phyloP scores from a whole-genome alignment of 2,888 invertebrate species.

The Netelia inedita region DNA sequence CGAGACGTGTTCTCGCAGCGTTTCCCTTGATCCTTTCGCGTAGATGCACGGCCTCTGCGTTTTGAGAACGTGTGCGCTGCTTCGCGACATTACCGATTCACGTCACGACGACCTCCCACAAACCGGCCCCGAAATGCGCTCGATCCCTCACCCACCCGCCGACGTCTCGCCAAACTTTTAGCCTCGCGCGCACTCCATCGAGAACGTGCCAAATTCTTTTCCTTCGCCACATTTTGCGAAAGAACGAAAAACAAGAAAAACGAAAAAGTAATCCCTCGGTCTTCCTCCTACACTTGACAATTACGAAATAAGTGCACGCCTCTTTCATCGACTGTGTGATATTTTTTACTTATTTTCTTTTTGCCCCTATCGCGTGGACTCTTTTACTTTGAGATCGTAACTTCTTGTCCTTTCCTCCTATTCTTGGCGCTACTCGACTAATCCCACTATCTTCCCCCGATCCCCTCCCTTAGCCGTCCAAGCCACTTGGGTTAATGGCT shows the following conservation, averaged over 20 bases:
- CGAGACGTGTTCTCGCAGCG: constrained; percentile 44
- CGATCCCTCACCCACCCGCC: background rate
- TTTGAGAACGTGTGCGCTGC: constrained; percentile 47
- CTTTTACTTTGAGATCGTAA: background rate
- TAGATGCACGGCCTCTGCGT: constrained; percentile 18
- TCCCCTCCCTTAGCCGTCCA: background rate
- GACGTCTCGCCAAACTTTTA: background rate
- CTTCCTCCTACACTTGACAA: background rate
- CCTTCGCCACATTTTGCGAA: constrained; percentile 34
- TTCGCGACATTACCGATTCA: constrained; percentile 57
- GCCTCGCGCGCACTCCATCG: constrained; percentile 15
- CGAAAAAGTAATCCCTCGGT: constrained; percentile 12
- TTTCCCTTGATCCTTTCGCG: constrained; percentile 40
- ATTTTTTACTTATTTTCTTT: constrained; percentile 26
- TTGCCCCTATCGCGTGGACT: background rate
- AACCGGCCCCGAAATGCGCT: constrained; percentile 46
- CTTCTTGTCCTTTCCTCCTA: background rate
- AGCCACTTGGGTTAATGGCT: constrained; percentile 50
- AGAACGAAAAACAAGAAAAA: constrained; percentile 21
- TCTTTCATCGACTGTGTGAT: background rate
- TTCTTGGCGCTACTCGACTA: constrained; percentile 10
- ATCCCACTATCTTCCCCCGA: constrained; percentile 14
- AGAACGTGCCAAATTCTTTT: constrained; percentile 24
- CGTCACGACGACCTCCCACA: constrained; percentile 52
- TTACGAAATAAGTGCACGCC: constrained; percentile 7